phyloP scores from a whole-genome alignment of 1,140 invertebrate genomes.

The Agrypnia vestita region DNA sequence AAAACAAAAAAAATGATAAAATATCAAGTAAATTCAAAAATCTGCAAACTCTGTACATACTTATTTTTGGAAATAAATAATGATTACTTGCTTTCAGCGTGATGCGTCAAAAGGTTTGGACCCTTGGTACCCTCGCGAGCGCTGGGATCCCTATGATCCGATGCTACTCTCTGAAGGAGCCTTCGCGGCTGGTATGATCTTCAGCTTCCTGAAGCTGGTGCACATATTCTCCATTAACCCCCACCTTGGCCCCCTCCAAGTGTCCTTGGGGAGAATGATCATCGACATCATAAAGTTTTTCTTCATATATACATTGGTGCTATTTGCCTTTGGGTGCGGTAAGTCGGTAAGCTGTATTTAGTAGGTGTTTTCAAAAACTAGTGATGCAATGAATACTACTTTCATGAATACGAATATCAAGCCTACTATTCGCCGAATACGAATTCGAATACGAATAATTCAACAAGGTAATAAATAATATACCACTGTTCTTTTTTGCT shows the following conservation, averaged over 20 bases:
- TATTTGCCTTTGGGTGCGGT: constrained; percentile 93
- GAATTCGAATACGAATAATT: no score
- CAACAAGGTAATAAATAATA: no score
- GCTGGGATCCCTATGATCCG: constrained; percentile 95
- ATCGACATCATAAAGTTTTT: constrained; percentile 96
- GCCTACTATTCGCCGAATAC: no score
- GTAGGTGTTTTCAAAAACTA: not conserved
- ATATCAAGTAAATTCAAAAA: not conserved
- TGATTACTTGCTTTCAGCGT: constrained; percentile 70
- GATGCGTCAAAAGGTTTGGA: constrained; percentile 82
- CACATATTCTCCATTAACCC: constrained; percentile 97
- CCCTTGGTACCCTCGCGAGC: constrained; percentile 87
- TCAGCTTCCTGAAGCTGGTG: constrained; percentile 94
- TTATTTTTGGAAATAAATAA: no score
- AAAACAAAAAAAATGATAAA: not conserved
- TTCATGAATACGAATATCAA: no score
- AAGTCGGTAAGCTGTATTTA: constrained; percentile 62
- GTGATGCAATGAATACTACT: no score
- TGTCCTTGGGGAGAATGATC: constrained; percentile 92
- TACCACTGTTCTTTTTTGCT: no score
- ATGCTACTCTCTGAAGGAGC: constrained; percentile 95
- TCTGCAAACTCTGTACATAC: not conserved
- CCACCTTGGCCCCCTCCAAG: constrained; percentile 90
- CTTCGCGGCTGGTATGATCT: constrained; percentile 96
- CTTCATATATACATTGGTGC: constrained; percentile 91